Percentiles rank a stretch among this genome's conserved stretches.
Conservation (phyloP, 2,113 vertebrate species). For the Hucho hucho region DNA sequence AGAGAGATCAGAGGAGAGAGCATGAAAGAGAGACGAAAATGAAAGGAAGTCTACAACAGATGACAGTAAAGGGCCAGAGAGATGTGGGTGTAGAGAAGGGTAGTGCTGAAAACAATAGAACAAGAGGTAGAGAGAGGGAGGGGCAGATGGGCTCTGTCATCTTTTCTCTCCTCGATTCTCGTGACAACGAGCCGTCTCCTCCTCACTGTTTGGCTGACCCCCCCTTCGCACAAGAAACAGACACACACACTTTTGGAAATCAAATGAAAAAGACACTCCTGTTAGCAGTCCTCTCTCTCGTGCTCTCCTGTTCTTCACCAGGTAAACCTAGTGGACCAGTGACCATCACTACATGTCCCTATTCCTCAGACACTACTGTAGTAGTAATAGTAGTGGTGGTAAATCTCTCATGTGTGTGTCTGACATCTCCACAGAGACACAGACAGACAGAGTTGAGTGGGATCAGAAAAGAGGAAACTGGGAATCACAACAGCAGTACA, state of each 20-base stretch:
- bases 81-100: background rate
- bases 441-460: no score
- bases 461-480: no score
- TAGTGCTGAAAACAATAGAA: slow-evolving; percentile 10
- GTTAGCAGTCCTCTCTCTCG: background rate
- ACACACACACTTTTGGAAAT: slow-evolving; percentile 10
- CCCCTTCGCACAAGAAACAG: background rate
- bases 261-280: slow-evolving; percentile 29
- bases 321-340: background rate
- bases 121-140: slow-evolving; percentile 14
- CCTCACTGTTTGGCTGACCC: slow-evolving; percentile 27
- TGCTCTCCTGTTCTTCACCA: background rate
- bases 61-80: background rate
- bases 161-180: slow-evolving; percentile 50
- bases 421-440: no score
- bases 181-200: slow-evolving; percentile 48
- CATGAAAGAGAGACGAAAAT: no score
- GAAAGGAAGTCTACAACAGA: no score
- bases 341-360: background rate
- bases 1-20: background rate
- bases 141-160: slow-evolving; percentile 38
- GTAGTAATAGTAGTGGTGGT: no score
- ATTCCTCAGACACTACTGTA: background rate
- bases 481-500: background rate
- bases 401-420: no score